phyloP scores from a whole-genome alignment of 2,797 vertebrate species.

The Clarias laeviceps region DNA sequence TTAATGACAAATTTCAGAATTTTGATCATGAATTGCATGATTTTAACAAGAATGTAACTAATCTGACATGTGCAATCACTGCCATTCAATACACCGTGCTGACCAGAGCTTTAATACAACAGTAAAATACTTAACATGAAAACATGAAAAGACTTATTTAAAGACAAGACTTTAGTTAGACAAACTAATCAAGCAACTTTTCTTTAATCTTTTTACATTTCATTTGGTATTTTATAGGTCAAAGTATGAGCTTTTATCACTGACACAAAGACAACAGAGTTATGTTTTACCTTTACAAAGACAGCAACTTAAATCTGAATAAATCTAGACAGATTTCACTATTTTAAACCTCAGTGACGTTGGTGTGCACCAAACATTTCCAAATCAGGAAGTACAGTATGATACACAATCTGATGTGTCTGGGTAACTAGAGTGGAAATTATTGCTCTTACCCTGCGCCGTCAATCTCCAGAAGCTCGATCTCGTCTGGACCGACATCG shows the following conservation, averaged over 20 bases:
- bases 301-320: background rate
- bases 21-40: background rate
- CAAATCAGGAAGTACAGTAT: conserved; percentile 39
- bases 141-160: background rate
- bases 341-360: conserved; percentile 1
- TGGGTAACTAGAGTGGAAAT: background rate
- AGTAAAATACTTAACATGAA: no score
- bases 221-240: background rate
- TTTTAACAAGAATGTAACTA: background rate
- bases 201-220: background rate
- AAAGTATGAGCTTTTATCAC: background rate
- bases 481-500: conserved; percentile 79
- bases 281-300: no score
- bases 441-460: conserved; percentile 72
- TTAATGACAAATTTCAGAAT: background rate
- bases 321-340: conserved; percentile 7
- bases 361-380: conserved; percentile 29
- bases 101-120: background rate
- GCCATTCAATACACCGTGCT: background rate
- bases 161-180: background rate
- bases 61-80: background rate
- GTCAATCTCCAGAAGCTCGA: conserved; percentile 76
- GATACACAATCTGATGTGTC: conserved; percentile 1
- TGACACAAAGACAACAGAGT: background rate
- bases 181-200: background rate